A percentile compares a stretch with the other conserved stretches of the same genome.
These are phyloP conservation scores for Neogale vison DNA, from an alignment of 2,113 vertebrate species.

Conservation along the genomic window DNA sequence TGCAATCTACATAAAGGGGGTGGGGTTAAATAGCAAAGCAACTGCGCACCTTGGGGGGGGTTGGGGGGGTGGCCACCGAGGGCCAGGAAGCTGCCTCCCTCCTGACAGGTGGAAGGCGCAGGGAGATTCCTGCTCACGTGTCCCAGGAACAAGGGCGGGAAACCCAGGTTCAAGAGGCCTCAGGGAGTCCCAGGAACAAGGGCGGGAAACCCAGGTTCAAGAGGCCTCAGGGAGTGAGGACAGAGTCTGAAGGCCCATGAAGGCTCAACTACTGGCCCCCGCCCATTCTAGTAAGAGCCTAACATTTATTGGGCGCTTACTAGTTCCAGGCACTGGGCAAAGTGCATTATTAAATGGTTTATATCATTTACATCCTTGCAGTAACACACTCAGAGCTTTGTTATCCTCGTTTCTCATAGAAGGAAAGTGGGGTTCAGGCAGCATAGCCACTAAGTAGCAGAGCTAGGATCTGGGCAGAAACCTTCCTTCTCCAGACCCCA, in stretches of 20 bases:
- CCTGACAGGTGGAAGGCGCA: background rate
- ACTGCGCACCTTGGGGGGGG: background rate
- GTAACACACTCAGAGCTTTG: background rate
- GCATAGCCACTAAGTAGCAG: background rate
- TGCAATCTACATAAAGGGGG: background rate
- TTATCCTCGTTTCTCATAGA: background rate
- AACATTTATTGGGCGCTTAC: background rate
- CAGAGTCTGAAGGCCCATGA: fast-evolving
- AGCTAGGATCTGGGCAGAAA: background rate
- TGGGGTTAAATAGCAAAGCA: background rate
- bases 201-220: background rate
- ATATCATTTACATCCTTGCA: background rate
- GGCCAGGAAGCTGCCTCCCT: background rate
- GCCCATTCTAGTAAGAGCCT: background rate
- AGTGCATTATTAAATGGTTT: background rate
- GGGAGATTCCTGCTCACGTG: background rate
- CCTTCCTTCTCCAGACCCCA: background rate
- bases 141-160: background rate
- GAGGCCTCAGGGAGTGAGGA: background rate
- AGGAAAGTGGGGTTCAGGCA: background rate
- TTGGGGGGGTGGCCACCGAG: no score
- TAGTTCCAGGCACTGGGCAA: background rate
- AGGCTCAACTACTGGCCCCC: background rate
- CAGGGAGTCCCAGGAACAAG: no score
- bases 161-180: background rate